Conservation (phyloP, 2,797 vertebrate species). For the Sphenodon punctatus region DNA sequence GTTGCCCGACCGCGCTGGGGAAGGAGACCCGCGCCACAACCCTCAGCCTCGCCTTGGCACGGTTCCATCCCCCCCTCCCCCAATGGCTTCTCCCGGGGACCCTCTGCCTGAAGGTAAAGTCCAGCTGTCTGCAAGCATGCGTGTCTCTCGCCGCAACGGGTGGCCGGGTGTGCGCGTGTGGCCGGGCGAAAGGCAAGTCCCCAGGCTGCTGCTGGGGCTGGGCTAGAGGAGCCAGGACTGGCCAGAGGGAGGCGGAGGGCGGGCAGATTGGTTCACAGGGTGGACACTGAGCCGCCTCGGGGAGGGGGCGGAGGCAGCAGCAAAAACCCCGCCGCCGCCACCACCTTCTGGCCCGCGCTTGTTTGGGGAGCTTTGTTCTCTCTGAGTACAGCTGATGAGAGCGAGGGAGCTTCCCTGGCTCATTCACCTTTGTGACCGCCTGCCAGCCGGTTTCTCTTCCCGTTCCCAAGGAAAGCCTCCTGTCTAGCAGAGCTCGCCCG, state of each 20-base stretch:
- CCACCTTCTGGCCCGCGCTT: too few relatives aligned
- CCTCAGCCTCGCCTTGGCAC: background rate
- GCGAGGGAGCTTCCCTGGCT: background rate
- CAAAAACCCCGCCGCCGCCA: too few relatives aligned
- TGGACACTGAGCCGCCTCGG: background rate
- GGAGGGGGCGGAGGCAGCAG: too few relatives aligned
- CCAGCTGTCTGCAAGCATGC: background rate
- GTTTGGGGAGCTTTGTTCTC: too few relatives aligned
- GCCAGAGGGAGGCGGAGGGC: background rate
- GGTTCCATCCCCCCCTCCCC: background rate
- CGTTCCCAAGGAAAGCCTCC: too few relatives aligned
- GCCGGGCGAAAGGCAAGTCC: too few relatives aligned
- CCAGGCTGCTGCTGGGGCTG: background rate
- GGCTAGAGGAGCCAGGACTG: background rate
- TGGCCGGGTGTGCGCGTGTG: background rate
- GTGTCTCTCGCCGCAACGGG: too few relatives aligned
- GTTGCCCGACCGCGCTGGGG: background rate
- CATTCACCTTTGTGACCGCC: too few relatives aligned
- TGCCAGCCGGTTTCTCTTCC: too few relatives aligned
- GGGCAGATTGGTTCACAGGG: background rate
- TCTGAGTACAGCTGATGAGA: background rate
- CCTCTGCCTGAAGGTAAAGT: conserved; percentile 51
- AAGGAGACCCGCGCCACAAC: background rate
- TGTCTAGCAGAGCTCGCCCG: too few relatives aligned
- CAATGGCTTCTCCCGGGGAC: conserved; percentile 59